phyloP scores from a whole-genome alignment of 1,140 invertebrate species.

The Littorina saxatilis region DNA sequence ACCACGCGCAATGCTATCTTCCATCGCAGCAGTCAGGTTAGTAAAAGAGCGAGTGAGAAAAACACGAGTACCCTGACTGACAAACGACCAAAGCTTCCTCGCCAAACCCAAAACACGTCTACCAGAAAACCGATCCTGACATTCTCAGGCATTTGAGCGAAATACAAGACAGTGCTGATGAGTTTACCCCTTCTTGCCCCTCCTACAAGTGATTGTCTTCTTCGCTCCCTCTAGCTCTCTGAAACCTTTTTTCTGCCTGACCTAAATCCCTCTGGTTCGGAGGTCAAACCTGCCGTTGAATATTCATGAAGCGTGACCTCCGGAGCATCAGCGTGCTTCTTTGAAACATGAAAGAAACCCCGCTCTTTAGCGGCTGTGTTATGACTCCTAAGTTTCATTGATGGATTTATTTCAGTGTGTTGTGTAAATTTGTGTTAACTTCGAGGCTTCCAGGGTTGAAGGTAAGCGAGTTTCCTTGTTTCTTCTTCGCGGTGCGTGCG shows the following conservation, averaged over 20 bases:
- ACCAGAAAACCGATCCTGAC: too few species aligned
- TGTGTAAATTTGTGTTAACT: neutral
- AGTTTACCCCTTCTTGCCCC: neutral
- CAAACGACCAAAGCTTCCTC: too few species aligned
- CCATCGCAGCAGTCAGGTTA: too few species aligned
- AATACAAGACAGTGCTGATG: slow-evolving; percentile 24
- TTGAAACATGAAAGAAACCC: slow-evolving; percentile 36
- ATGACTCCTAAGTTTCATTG: slow-evolving; percentile 15
- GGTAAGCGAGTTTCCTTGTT: slow-evolving; percentile 24
- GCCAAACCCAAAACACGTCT: too few species aligned
- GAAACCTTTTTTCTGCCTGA: slow-evolving; percentile 3
- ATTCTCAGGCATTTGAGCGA: neutral
- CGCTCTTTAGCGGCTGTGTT: slow-evolving; percentile 11
- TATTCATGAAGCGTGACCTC: slow-evolving; percentile 38
- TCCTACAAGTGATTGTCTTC: slow-evolving; percentile 19
- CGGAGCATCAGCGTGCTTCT: slow-evolving; percentile 37
- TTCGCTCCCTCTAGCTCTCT: neutral
- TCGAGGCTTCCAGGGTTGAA: neutral
- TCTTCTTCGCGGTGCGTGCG: neutral
- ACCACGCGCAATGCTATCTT: too few species aligned
- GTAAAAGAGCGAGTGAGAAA: too few species aligned
- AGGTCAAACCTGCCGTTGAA: slow-evolving; percentile 36
- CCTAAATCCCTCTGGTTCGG: slow-evolving; percentile 3
- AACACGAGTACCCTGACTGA: too few species aligned
- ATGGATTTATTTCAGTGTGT: slow-evolving; percentile 34